A percentile compares a stretch with the other conserved stretches of the same genome.
phyloP scores from a whole-genome alignment of 2,888 invertebrate genomes.

The Piscicola geometra region DNA sequence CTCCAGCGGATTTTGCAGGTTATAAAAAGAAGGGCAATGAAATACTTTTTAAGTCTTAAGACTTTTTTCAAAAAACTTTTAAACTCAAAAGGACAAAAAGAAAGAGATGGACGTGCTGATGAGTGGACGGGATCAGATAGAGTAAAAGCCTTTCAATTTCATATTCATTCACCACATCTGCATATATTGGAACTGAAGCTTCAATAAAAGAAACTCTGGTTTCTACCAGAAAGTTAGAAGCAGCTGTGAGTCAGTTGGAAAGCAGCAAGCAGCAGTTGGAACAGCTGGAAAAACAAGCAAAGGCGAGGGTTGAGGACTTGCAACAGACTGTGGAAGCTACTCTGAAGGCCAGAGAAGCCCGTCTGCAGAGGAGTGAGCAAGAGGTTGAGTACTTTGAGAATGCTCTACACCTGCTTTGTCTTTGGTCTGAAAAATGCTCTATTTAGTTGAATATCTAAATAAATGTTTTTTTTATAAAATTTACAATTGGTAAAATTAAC shows the following conservation, averaged over 20 bases:
- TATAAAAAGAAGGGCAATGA: too few relatives aligned
- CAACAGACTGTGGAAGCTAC: too few relatives aligned
- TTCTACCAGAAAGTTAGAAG: not conserved
- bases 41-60: too few relatives aligned
- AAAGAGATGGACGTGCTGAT: not conserved
- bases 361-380: too few relatives aligned
- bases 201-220: not conserved
- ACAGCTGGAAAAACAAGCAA: not conserved
- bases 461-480: too few relatives aligned
- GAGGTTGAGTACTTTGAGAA: too few relatives aligned
- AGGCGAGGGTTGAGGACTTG: not conserved
- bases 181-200: not conserved
- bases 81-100: not conserved
- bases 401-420: too few relatives aligned
- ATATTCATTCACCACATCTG: not conserved
- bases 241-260: not conserved
- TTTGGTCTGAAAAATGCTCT: too few relatives aligned
- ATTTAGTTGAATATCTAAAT: too few relatives aligned
- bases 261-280: conserved; percentile 3
- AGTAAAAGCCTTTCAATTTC: not conserved
- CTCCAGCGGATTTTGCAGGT: not conserved
- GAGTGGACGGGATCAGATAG: not conserved
- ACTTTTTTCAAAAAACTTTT: too few relatives aligned
- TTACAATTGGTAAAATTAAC: too few relatives aligned
- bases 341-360: too few relatives aligned